These are phyloP conservation scores for Fulica atra DNA, from an alignment of 2,113 vertebrate genomes.

Conservation along the genomic window DNA sequence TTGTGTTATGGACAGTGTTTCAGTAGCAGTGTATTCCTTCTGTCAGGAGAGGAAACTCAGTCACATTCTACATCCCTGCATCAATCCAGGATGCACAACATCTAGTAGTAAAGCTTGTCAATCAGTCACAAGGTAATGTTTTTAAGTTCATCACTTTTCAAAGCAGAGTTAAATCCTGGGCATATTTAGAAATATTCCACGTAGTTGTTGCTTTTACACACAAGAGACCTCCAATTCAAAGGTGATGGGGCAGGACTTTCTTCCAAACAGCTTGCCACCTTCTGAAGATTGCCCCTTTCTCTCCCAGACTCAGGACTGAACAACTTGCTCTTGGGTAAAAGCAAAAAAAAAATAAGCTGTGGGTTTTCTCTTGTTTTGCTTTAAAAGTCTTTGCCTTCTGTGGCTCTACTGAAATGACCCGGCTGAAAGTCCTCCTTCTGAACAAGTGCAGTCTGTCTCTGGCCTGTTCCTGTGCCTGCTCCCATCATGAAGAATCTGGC, in stretches of 20 bases:
- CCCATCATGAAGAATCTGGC: background rate
- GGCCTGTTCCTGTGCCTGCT: fast-evolving
- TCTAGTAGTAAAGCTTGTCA: background rate
- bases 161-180: background rate
- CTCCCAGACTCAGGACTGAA: background rate
- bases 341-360: background rate
- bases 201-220: background rate
- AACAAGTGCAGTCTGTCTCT: background rate
- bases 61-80: background rate
- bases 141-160: background rate
- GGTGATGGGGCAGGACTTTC: background rate
- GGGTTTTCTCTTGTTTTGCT: background rate
- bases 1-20: background rate
- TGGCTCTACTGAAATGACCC: background rate
- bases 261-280: background rate
- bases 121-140: background rate
- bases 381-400: background rate
- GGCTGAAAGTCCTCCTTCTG: background rate
- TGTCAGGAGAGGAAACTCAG: background rate
- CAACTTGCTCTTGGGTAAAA: background rate
- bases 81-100: background rate
- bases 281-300: background rate
- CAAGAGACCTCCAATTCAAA: background rate
- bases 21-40: background rate
- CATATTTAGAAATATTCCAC: background rate